A percentile compares a stretch with the other conserved stretches of the same genome.
These are phyloP conservation scores for Acanthosepion pharaonis DNA, from an alignment of 2,888 invertebrate genomes.

Conservation along the genomic window DNA sequence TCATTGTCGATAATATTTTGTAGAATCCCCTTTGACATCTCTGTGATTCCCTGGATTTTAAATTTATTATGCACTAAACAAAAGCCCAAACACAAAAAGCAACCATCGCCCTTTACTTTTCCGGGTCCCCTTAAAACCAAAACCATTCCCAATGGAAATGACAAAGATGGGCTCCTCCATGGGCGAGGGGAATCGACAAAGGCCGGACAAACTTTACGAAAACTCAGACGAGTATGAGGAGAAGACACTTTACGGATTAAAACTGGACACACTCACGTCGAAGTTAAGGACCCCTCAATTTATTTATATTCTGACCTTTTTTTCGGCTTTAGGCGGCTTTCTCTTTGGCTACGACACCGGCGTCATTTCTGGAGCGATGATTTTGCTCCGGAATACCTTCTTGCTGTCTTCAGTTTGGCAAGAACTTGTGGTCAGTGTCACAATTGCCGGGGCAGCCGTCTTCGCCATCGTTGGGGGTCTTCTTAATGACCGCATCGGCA, in stretches of 20 bases:
- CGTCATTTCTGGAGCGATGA: constrained; percentile 77
- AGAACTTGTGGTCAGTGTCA: constrained; percentile 76
- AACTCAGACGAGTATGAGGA: constrained; percentile 60
- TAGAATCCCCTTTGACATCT: constrained; percentile 42
- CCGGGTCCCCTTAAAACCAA: background rate
- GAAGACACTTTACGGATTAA: constrained; percentile 63
- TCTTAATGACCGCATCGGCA: constrained; percentile 76
- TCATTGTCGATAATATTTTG: background rate
- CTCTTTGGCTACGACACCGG: constrained; percentile 78
- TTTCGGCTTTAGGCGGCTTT: constrained; percentile 76
- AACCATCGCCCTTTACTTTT: background rate
- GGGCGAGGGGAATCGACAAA: constrained; percentile 51
- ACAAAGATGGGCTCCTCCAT: constrained; percentile 41
- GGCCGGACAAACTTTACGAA: constrained; percentile 64
- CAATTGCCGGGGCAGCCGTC: constrained; percentile 76
- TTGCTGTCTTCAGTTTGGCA: constrained; percentile 74
- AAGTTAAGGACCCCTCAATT: constrained; percentile 62
- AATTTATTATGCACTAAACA: constrained; percentile 34
- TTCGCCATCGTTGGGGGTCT: constrained; percentile 76
- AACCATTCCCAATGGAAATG: constrained; percentile 38
- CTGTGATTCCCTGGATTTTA: constrained; percentile 34
- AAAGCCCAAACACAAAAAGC: background rate
- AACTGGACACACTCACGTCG: constrained; percentile 64
- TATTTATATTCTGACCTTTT: constrained; percentile 73
- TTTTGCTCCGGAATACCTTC: constrained; percentile 74